A percentile compares a stretch with the other conserved stretches of the same genome.
Evolutionary conservation across 1,140 invertebrate genomes (phyloP).

Genomic region (Drosophila ambigua): DNA sequence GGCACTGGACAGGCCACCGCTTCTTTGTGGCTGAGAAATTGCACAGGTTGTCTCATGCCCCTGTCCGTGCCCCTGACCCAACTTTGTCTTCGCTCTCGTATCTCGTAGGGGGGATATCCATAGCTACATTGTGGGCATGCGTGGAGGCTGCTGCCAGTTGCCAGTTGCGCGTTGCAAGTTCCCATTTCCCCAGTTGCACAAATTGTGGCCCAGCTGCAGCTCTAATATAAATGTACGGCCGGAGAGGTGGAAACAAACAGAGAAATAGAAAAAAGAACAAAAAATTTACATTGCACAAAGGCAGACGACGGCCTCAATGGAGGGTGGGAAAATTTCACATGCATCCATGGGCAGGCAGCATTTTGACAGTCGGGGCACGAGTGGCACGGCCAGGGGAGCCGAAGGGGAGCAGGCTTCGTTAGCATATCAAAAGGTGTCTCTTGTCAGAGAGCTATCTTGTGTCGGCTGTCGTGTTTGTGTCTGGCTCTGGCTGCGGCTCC

Average conservation of each 20-base stretch:
- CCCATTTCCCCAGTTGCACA: conserved; percentile 37
- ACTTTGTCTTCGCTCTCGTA: conserved; percentile 9
- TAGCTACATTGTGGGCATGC: conserved; percentile 45
- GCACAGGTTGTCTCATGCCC: conserved; percentile 13
- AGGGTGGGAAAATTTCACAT: conserved; percentile 77
- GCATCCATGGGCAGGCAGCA: conserved; percentile 63
- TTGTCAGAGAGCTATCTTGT: conserved; percentile 66
- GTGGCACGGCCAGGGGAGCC: background rate
- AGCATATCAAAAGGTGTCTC: conserved; percentile 81
- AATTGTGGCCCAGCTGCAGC: conserved; percentile 42
- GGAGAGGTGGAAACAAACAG: conserved; percentile 6
- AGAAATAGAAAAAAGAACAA: too few species aligned
- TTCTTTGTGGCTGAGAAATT: conserved; percentile 52
- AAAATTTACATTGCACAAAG: conserved; percentile 75
- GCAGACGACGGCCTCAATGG: conserved; percentile 62
- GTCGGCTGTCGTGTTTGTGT: conserved; percentile 61
- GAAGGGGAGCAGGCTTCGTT: conserved; percentile 54
- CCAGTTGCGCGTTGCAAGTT: conserved; percentile 36
- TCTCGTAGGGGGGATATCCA: conserved; percentile 17
- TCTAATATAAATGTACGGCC: conserved; percentile 78
- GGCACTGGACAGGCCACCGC: conserved; percentile 57
- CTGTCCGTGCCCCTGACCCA: conserved; percentile 7
- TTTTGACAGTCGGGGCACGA: conserved; percentile 69
- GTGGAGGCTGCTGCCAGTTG: conserved; percentile 29
- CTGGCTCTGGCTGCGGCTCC: background rate